Conservation (phyloP, 2,797 vertebrate species). For the Falco cherrug region DNA sequence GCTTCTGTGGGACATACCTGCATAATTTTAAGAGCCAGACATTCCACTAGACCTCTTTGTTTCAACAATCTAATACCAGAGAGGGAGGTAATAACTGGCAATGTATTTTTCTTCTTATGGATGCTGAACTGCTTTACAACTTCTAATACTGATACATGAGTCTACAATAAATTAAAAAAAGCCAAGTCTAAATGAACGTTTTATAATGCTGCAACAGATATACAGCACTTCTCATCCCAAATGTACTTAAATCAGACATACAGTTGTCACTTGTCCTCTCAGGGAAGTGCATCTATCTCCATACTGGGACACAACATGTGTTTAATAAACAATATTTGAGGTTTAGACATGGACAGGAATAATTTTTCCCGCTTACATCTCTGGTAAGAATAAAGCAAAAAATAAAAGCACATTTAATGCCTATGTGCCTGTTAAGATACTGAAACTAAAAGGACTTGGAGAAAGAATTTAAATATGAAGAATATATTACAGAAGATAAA, state of each 20-base stretch:
- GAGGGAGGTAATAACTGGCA: not conserved
- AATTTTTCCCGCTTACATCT: not conserved
- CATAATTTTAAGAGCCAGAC: conserved; percentile 45
- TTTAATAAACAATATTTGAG: not conserved
- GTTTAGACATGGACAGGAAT: not conserved
- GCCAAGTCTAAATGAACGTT: not conserved
- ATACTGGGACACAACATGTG: not conserved
- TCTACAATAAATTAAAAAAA: not conserved
- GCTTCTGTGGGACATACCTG: conserved; percentile 7
- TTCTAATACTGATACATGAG: not conserved
- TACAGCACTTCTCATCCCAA: not conserved
- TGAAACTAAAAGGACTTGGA: not conserved
- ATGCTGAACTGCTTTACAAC: not conserved
- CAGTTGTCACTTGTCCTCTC: not conserved
- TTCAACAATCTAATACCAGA: conserved; percentile 39
- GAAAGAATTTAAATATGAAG: not conserved
- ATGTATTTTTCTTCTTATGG: not conserved
- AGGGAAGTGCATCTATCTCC: not conserved
- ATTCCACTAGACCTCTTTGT: conserved; percentile 31
- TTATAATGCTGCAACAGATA: not conserved
- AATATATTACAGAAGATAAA: not conserved
- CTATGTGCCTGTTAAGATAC: not conserved
- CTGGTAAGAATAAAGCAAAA: not conserved
- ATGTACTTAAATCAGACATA: not conserved
- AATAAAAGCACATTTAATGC: not conserved